Evolutionary conservation across 2,888 invertebrate species (phyloP).

Genomic region (Drosophila mercatorum): DNA sequence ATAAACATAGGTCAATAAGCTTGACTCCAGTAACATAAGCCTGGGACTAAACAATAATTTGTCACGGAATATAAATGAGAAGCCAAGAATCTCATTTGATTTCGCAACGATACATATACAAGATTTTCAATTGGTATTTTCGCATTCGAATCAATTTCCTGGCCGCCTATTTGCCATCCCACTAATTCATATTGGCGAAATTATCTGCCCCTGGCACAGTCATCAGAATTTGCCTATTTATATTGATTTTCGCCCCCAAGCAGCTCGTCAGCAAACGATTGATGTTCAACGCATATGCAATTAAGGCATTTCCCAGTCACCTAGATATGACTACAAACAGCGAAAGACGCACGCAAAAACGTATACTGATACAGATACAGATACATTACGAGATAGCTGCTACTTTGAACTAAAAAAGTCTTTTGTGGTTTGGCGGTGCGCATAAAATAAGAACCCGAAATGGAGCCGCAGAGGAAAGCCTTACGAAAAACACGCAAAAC

Average conservation of each 20-base stretch:
- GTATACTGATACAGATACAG: slow-evolving; percentile 28
- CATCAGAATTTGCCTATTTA: slow-evolving; percentile 59
- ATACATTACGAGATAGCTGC: slow-evolving; percentile 46
- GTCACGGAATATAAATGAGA: slow-evolving; percentile 12
- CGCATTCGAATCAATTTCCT: slow-evolving; percentile 38
- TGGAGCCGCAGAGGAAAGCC: slow-evolving; percentile 54
- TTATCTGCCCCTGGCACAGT: slow-evolving; percentile 40
- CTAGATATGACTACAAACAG: slow-evolving; percentile 60
- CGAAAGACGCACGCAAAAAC: neutral
- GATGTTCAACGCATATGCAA: slow-evolving; percentile 67
- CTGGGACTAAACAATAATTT: slow-evolving; percentile 5
- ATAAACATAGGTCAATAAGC: slow-evolving; percentile 27
- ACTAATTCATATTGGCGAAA: slow-evolving; percentile 45
- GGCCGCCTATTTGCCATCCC: slow-evolving; percentile 19
- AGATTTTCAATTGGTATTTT: slow-evolving; percentile 29
- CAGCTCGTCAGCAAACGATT: slow-evolving; percentile 45
- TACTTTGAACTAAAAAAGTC: slow-evolving; percentile 51
- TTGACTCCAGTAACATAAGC: slow-evolving; percentile 30
- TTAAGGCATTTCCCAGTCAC: slow-evolving; percentile 76
- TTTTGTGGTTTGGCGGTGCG: slow-evolving; percentile 47
- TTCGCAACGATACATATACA: neutral
- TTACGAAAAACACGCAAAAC: slow-evolving; percentile 65
- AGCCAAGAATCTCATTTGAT: neutral
- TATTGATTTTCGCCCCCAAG: slow-evolving; percentile 58
- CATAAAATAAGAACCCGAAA: slow-evolving; percentile 15